A percentile compares a stretch with the other conserved stretches of the same genome.
These are phyloP conservation scores for Forbesichthys papilliferus DNA, from an alignment of 2,113 vertebrate genomes.

Conservation along the genomic window DNA sequence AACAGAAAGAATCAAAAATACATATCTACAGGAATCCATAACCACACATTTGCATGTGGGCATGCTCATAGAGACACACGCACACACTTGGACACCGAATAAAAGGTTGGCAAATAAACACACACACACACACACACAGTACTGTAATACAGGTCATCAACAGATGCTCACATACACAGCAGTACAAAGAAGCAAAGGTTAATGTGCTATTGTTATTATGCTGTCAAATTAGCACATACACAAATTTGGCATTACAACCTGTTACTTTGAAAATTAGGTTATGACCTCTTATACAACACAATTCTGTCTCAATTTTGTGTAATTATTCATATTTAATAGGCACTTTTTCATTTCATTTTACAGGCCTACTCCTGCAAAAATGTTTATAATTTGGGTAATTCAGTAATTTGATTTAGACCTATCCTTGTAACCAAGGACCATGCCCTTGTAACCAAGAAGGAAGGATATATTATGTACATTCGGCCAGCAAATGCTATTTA, in stretches of 20 bases:
- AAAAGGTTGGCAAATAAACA: not conserved
- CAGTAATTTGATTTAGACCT: too few species aligned
- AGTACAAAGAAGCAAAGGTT: not conserved
- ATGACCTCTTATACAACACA: not conserved
- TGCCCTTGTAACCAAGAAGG: too few species aligned
- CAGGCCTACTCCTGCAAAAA: too few species aligned
- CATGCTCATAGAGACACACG: not conserved
- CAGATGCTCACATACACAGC: not conserved
- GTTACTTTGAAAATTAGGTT: not conserved
- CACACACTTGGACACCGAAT: not conserved
- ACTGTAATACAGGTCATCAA: slow-evolving; percentile 13
- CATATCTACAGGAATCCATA: too few species aligned
- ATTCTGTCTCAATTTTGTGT: slow-evolving; percentile 9
- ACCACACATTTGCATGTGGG: too few species aligned
- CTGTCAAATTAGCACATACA: not conserved
- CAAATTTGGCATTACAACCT: not conserved
- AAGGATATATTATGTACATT: too few species aligned
- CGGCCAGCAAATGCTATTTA: too few species aligned
- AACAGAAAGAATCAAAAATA: too few species aligned
- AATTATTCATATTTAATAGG: too few species aligned
- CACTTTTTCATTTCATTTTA: too few species aligned
- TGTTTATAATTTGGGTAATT: too few species aligned
- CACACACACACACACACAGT: slow-evolving; percentile 1
- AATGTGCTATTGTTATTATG: not conserved
- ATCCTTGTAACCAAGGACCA: too few species aligned